Percentiles rank a stretch among this genome's conserved stretches.
Evolutionary conservation across 2,888 invertebrate genomes (phyloP).

Genomic region (Xanthostigma xanthostigma): DNA sequence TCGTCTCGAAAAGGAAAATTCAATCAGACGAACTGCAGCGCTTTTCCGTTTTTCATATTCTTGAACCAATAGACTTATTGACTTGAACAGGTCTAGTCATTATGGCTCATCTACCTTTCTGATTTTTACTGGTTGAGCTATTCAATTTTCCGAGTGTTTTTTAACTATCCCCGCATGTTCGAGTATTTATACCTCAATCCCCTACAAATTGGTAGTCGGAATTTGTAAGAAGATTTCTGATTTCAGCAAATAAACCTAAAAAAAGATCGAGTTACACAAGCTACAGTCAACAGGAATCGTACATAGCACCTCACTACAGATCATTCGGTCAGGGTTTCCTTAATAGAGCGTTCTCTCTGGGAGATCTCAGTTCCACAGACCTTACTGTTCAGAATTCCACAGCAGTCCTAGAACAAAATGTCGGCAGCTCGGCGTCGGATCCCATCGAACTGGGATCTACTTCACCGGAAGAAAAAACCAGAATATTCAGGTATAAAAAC

Average conservation of each 20-base stretch:
- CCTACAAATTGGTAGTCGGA: background rate
- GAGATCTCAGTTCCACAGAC: background rate
- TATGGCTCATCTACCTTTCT: too few relatives aligned
- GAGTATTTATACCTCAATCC: too few relatives aligned
- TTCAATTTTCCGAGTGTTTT: too few relatives aligned
- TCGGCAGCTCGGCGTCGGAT: constrained; percentile 2
- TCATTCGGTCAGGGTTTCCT: background rate
- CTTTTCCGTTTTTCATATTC: too few relatives aligned
- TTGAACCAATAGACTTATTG: too few relatives aligned
- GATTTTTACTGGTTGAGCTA: too few relatives aligned
- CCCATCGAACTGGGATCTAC: constrained; percentile 14
- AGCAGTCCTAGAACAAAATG: background rate
- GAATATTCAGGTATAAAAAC: constrained; percentile 29
- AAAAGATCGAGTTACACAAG: background rate
- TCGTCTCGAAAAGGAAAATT: too few relatives aligned
- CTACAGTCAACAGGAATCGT: background rate
- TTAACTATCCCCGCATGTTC: too few relatives aligned
- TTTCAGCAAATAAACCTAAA: background rate
- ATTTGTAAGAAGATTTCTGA: background rate
- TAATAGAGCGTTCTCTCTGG: background rate
- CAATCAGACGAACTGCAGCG: too few relatives aligned
- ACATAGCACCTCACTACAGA: background rate
- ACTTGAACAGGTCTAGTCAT: too few relatives aligned
- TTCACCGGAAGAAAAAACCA: constrained; percentile 31
- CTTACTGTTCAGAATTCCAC: background rate